A percentile compares a stretch with the other conserved stretches of the same genome.
Conservation (phyloP, 2,797 vertebrate genomes). For the Sebastes goodei region DNA sequence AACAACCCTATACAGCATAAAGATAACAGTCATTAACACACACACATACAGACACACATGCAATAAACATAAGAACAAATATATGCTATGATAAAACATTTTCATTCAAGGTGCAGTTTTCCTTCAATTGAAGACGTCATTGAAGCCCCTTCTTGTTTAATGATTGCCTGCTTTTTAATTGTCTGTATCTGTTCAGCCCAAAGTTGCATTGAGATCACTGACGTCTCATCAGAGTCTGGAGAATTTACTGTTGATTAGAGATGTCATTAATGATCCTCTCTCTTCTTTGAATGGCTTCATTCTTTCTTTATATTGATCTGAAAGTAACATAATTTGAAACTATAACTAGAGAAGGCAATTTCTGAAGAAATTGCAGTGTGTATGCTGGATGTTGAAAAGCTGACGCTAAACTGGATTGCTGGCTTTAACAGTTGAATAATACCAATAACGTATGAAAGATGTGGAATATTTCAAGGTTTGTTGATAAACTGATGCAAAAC, state of each 20-base stretch:
- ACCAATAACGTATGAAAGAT: too few relatives aligned
- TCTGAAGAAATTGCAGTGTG: not conserved
- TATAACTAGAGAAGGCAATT: not conserved
- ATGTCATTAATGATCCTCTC: not conserved
- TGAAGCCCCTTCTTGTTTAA: not conserved
- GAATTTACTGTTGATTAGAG: not conserved
- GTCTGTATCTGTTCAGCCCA: not conserved
- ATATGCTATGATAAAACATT: not conserved
- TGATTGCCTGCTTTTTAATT: not conserved
- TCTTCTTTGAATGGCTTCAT: not conserved
- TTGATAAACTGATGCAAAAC: too few relatives aligned
- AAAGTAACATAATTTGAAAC: not conserved
- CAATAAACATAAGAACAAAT: not conserved
- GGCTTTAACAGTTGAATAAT: too few relatives aligned
- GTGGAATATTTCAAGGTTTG: too few relatives aligned
- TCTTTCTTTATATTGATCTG: not conserved
- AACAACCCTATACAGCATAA: constrained; percentile 80
- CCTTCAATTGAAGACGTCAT: not conserved
- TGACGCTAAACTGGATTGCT: too few relatives aligned
- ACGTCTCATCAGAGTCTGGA: not conserved
- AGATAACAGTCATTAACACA: not conserved
- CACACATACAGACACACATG: too few relatives aligned
- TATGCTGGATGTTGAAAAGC: not conserved
- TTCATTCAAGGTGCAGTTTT: not conserved
- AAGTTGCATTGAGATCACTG: not conserved